Conservation (phyloP, 2,113 vertebrate species). For the Tyrannus savana region DNA sequence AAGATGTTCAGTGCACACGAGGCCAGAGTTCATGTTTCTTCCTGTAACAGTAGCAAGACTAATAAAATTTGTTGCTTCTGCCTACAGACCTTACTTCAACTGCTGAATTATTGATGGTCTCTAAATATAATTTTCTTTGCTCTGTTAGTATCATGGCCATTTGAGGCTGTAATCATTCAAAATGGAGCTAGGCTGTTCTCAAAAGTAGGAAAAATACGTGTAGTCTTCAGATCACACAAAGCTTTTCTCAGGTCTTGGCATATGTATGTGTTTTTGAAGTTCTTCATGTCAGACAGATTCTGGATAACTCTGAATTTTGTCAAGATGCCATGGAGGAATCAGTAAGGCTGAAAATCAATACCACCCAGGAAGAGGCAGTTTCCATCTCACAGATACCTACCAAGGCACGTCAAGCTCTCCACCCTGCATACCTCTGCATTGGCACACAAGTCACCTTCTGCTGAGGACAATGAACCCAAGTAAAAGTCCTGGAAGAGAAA, state of each 20-base stretch:
- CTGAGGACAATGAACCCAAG: neutral
- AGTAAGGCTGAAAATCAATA: neutral
- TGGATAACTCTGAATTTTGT: neutral
- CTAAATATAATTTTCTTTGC: neutral
- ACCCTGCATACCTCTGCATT: neutral
- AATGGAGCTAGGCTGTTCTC: neutral
- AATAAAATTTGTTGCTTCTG: neutral
- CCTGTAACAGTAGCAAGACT: neutral
- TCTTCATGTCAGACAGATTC: neutral
- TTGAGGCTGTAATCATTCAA: neutral
- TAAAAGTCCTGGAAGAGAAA: neutral
- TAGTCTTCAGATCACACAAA: neutral
- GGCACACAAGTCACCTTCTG: neutral
- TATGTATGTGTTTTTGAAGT: neutral
- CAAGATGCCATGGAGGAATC: neutral
- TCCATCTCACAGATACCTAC: neutral
- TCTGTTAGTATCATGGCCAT: neutral
- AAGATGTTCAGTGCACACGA: neutral
- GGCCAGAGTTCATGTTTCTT: neutral
- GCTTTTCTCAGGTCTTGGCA: neutral
- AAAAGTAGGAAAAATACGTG: neutral
- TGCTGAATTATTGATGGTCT: neutral
- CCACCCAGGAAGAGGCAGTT: constrained; percentile 1
- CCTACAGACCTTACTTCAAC: neutral
- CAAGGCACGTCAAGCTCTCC: rapidly evolving